phyloP scores from a whole-genome alignment of 2,113 vertebrate species.

The Ammodytes marinus region DNA sequence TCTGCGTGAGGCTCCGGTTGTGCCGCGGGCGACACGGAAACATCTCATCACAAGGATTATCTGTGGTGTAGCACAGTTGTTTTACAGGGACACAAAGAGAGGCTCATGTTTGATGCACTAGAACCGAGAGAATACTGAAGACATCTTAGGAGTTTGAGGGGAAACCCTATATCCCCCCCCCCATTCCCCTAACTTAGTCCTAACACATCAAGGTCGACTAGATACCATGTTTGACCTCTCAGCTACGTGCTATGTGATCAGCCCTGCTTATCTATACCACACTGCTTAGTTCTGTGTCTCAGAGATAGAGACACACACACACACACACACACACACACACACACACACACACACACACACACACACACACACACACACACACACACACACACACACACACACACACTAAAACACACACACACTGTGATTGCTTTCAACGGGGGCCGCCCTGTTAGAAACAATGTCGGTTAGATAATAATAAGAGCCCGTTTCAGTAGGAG shows the following conservation, averaged over 20 bases:
- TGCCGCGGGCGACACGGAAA: slow-evolving; percentile 5
- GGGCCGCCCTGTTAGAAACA: slow-evolving; percentile 21
- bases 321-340: too few relatives aligned
- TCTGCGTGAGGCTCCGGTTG: slow-evolving; percentile 5
- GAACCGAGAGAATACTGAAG: neutral
- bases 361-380: too few relatives aligned
- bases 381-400: too few relatives aligned
- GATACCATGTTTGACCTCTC: slow-evolving; percentile 29
- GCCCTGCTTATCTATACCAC: slow-evolving; percentile 23
- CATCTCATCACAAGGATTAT: slow-evolving; percentile 19
- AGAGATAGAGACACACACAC: neutral
- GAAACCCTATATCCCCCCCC: slow-evolving; percentile 45
- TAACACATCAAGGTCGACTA: slow-evolving; percentile 57
- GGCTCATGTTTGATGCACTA: too few relatives aligned
- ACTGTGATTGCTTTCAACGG: slow-evolving; percentile 41
- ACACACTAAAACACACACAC: neutral
- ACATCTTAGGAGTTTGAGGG: neutral
- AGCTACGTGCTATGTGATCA: neutral
- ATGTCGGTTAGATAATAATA: slow-evolving; percentile 46
- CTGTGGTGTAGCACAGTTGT: slow-evolving; percentile 21
- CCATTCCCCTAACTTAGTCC: neutral
- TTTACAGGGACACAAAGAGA: neutral
- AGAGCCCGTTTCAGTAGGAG: slow-evolving; percentile 25
- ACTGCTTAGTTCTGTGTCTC: slow-evolving; percentile 11
- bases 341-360: too few relatives aligned